Percentiles rank a stretch among this genome's conserved stretches.
Conservation (phyloP, 2,888 invertebrate genomes). For the Amphipoea lucens region DNA sequence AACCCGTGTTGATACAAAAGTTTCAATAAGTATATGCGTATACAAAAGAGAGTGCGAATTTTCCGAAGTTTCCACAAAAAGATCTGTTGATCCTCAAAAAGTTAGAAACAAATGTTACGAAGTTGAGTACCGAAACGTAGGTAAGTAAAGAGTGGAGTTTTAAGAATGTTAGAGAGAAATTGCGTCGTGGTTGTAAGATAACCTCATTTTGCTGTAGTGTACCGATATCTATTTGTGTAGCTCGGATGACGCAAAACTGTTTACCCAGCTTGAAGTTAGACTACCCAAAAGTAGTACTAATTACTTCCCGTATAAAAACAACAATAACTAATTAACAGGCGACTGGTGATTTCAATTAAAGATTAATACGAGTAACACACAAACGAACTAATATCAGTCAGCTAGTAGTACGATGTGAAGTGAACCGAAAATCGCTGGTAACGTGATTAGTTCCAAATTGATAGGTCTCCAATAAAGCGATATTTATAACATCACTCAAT, state of each 20-base stretch:
- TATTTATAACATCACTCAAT: slow-evolving; percentile 49
- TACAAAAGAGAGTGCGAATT: slow-evolving; percentile 40
- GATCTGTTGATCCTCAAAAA: slow-evolving; percentile 57
- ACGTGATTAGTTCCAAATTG: slow-evolving; percentile 48
- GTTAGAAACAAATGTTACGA: slow-evolving; percentile 50
- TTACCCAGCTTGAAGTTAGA: neutral
- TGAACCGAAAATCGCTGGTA: slow-evolving; percentile 31
- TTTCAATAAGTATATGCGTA: slow-evolving; percentile 35
- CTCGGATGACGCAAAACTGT: neutral
- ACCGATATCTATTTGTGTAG: neutral
- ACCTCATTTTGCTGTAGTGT: neutral
- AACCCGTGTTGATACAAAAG: slow-evolving; percentile 45
- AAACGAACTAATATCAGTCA: neutral
- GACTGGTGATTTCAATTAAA: neutral
- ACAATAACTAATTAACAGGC: neutral
- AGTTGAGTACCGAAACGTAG: slow-evolving; percentile 39
- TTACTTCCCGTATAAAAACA: neutral
- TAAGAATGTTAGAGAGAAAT: slow-evolving; percentile 12
- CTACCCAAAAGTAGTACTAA: too few relatives aligned
- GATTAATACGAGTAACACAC: slow-evolving; percentile 7
- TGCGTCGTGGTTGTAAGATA: slow-evolving; percentile 1
- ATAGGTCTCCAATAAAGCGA: slow-evolving; percentile 35
- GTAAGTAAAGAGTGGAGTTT: slow-evolving; percentile 36
- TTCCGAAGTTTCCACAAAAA: slow-evolving; percentile 44
- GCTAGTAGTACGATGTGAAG: slow-evolving; percentile 7